Base-by-base conservation (phyloP, 2,113 vertebrate species). In the Vulpes lagopus region DNA sequence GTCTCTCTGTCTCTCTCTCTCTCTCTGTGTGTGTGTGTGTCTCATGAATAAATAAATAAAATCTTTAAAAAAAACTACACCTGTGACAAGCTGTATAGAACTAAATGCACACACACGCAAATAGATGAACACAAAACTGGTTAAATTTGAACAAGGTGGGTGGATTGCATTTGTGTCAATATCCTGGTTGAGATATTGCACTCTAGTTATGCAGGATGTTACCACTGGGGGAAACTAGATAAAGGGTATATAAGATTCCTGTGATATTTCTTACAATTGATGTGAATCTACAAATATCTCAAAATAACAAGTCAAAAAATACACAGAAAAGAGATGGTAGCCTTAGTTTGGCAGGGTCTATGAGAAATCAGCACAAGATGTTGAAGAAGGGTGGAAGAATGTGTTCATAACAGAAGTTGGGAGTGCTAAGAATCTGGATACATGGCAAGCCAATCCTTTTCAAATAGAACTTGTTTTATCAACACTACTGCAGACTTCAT, bases 221-320 rank as follows among this genome's bases (percentile, higher is more conserved):
- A 86, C 73, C 38, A 59, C 2, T 64, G 11, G 43, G 25, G 78
- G n/a, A 30, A 69, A 79, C 74, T 23, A 30, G 23, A 27, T 25
- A 53, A 78, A 78, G 59, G 32, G 17, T 55, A n/a, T 38, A 27
- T 81, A 67, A 94, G 60, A 67, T 71, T 43, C 53, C 38, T 67
- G 15, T 16, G 65, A 82, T 64, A 55, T 60, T 78, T 89, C 76
- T 83, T n/a, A 73, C 23, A 53, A 74, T 23, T 67, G 62, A 74
- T 19, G 17, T 89, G 62, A 78, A 35, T 35, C 78, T 79, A 57
- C 22, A 62, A 79, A 10, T 79, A 84, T 82, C 62, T 79, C 73
- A 84, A 65, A 93, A 84, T 92, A 79, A 92, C 81, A 96, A 69
- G 38, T 14, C 62, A 22, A 38, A 79, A 80, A 76, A 49, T 43